Conservation (phyloP, 2,113 vertebrate species). For the Sigmodon hispidus region DNA sequence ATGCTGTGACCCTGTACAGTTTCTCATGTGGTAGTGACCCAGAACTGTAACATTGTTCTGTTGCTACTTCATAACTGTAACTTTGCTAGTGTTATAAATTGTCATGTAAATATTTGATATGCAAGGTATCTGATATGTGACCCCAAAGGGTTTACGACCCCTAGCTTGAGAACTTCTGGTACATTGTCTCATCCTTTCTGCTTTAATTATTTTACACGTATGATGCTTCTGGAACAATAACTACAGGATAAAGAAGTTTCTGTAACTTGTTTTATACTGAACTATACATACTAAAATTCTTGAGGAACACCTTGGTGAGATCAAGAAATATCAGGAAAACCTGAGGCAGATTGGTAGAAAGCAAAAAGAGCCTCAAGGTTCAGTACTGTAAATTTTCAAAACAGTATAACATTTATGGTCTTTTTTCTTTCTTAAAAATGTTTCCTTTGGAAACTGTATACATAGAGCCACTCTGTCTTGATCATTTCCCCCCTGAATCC, state of each 20-base stretch:
- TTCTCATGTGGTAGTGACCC: neutral
- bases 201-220: neutral
- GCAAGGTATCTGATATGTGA: neutral
- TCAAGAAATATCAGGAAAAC: neutral
- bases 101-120: neutral
- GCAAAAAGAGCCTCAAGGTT: neutral
- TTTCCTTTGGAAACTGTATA: neutral
- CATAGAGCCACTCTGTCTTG: neutral
- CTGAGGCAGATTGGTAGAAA: neutral
- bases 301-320: neutral
- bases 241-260: neutral
- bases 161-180: neutral
- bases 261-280: neutral
- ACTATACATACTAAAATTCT: neutral
- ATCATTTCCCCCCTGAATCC: neutral
- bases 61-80: neutral
- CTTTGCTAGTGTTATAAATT: neutral
- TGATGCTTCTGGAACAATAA: conserved; percentile 10
- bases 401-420: neutral
- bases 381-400: neutral
- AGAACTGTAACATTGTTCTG: neutral
- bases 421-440: neutral
- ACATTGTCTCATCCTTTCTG: neutral
- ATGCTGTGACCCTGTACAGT: neutral
- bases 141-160: neutral